Evolutionary conservation across 2,113 vertebrate species (phyloP).

Genomic region (Egretta garzetta): DNA sequence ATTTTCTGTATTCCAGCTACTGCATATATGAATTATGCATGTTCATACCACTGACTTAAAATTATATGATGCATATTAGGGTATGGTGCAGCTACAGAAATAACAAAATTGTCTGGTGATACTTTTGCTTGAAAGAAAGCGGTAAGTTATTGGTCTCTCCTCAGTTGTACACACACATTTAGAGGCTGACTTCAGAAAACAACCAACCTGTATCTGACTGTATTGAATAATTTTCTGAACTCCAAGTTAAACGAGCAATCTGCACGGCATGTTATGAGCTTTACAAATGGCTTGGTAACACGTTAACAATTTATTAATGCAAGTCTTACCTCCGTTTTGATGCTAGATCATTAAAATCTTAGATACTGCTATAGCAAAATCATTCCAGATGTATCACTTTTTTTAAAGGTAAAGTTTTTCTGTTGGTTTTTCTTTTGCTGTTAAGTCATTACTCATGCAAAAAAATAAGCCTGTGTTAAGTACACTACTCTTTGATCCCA

Average conservation of each 20-base stretch:
- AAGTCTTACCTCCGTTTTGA: slow-evolving; percentile 69
- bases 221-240: neutral
- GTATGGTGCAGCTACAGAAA: neutral
- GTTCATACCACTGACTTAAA: neutral
- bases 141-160: neutral
- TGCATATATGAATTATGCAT: neutral
- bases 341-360: slow-evolving; percentile 65
- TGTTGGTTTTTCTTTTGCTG: slow-evolving; percentile 41
- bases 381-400: slow-evolving; percentile 30
- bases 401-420: slow-evolving; percentile 12
- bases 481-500: slow-evolving; percentile 15
- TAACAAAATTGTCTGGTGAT: neutral
- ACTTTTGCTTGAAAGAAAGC: neutral
- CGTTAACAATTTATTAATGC: neutral
- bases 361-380: slow-evolving; percentile 49
- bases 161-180: neutral
- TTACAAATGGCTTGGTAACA: slow-evolving; percentile 47
- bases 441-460: slow-evolving; percentile 33
- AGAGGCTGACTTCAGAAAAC: neutral
- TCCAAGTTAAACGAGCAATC: neutral
- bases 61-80: neutral
- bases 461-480: neutral
- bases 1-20: neutral
- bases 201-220: neutral
- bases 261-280: neutral